Evolutionary conservation across 30 jellyfish, hydroid and myxozoan genomes (phyloP).

Genomic region (Nemopilema nomurai): DNA sequence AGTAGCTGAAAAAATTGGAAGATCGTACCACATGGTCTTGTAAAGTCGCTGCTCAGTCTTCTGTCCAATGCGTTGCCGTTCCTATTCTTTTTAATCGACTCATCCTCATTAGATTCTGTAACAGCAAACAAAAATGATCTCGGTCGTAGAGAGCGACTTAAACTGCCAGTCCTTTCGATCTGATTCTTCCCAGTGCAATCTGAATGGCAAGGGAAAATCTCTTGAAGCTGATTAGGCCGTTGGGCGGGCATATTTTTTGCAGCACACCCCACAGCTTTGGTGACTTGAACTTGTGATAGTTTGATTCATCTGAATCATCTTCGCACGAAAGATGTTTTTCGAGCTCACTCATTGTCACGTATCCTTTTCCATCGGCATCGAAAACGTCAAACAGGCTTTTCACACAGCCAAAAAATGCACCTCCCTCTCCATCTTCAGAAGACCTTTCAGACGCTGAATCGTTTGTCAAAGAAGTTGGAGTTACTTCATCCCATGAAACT

Average conservation of each 20-base stretch:
- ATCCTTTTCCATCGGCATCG: slow-evolving; percentile 57
- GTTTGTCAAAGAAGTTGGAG: background rate
- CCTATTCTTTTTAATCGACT: background rate
- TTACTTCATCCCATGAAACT: background rate
- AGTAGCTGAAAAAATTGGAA: too few species aligned
- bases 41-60: background rate
- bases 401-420: slow-evolving; percentile 24
- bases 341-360: slow-evolving; percentile 50
- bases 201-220: slow-evolving; percentile 55
- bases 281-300: background rate
- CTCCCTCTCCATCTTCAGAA: background rate
- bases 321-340: slow-evolving; percentile 11
- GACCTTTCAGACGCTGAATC: background rate
- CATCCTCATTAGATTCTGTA: slow-evolving; percentile 30
- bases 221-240: slow-evolving; percentile 53
- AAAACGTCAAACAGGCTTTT: slow-evolving; percentile 54
- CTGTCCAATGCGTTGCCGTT: background rate
- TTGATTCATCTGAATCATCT: background rate
- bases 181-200: slow-evolving; percentile 52
- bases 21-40: background rate
- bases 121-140: slow-evolving; percentile 57
- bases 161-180: slow-evolving; percentile 4
- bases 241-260: slow-evolving; percentile 52
- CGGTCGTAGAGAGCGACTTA: slow-evolving; percentile 63
- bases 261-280: slow-evolving; percentile 11